Conservation (phyloP, 2,797 vertebrate genomes). For the Babyrousa celebensis region DNA sequence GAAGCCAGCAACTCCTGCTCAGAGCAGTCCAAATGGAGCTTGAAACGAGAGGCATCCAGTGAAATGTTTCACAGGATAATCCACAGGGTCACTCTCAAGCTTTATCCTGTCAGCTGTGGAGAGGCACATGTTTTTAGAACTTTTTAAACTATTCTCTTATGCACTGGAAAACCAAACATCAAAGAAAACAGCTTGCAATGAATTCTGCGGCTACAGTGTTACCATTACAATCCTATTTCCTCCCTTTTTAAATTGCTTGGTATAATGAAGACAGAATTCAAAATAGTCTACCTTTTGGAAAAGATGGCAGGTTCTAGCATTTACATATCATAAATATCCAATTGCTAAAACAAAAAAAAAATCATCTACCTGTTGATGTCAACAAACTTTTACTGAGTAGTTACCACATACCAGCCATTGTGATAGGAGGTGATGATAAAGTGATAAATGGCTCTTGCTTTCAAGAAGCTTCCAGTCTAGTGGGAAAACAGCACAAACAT, state of each 20-base stretch:
- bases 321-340: constrained; percentile 38
- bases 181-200: constrained; percentile 63
- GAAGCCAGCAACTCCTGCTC: constrained; percentile 28
- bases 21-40: constrained; percentile 26
- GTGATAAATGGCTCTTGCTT: neutral
- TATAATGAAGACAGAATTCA: constrained; percentile 19
- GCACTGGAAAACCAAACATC: constrained; percentile 42
- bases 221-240: neutral
- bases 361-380: neutral
- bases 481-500: neutral
- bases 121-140: constrained; percentile 58
- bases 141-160: constrained; percentile 66
- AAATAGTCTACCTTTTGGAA: neutral
- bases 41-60: constrained; percentile 45
- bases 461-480: constrained; percentile 10
- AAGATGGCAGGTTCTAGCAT: constrained; percentile 19
- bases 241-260: constrained; percentile 59
- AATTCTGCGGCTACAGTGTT: neutral
- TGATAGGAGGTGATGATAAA: neutral
- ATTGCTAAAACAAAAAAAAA: constrained; percentile 57
- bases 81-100: rapidly evolving
- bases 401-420: neutral
- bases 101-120: constrained; percentile 47
- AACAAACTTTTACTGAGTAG: neutral
- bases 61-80: constrained; percentile 73